Percentiles rank a stretch among this genome's conserved stretches.
Evolutionary conservation across 1,140 invertebrate species (phyloP).

Genomic region (Psilanteris sp.): DNA sequence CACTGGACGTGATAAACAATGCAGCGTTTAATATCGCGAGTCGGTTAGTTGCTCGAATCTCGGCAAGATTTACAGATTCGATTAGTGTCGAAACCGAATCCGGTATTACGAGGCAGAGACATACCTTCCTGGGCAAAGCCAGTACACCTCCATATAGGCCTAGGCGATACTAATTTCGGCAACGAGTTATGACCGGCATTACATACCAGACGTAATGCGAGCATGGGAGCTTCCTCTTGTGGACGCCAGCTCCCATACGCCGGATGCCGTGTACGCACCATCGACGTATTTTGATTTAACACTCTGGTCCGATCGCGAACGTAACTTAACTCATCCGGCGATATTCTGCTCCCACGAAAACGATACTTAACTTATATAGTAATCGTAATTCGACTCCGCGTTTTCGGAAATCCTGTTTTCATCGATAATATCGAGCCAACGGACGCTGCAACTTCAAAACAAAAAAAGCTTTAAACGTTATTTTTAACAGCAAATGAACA

Average conservation of each 20-base stretch:
- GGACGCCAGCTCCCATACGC: not conserved
- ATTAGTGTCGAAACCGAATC: conserved; percentile 70
- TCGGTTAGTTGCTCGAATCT: conserved; percentile 31
- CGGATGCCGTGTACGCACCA: conserved; percentile 48
- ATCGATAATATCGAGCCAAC: conserved; percentile 56
- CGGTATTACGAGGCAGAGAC: conserved; percentile 55
- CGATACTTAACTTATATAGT: not conserved
- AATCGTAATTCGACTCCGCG: conserved; percentile 12
- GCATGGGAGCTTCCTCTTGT: not conserved
- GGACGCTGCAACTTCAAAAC: too few species aligned
- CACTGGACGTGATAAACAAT: conserved; percentile 38
- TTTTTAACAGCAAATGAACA: conserved; percentile 48
- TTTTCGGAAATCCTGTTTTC: conserved; percentile 59
- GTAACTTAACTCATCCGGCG: too few species aligned
- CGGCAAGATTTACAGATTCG: conserved; percentile 72
- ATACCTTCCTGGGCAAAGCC: conserved; percentile 34
- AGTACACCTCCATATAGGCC: conserved; percentile 64
- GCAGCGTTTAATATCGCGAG: conserved; percentile 43
- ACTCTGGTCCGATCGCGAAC: not conserved
- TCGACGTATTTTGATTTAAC: conserved; percentile 73
- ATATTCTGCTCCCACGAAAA: too few species aligned
- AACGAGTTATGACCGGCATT: conserved; percentile 71
- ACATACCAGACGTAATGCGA: conserved; percentile 59
- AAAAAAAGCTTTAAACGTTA: conserved; percentile 56
- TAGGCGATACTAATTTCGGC: conserved; percentile 74